Evolutionary conservation across 2,797 vertebrate species (phyloP).

Genomic region (Cynodonichthys magdalenae): DNA sequence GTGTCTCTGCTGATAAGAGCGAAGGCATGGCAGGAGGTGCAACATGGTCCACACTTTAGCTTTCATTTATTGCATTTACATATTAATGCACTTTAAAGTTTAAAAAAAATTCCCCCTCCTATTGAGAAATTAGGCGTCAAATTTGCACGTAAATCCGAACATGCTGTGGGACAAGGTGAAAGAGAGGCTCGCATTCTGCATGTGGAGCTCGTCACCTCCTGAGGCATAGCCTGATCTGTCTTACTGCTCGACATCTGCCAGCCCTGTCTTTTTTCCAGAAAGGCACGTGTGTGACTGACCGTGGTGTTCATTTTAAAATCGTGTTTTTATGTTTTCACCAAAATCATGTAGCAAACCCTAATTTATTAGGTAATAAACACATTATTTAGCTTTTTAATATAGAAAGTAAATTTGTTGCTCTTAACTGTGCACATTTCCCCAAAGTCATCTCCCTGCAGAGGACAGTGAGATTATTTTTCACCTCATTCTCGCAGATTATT

Average conservation of each 20-base stretch:
- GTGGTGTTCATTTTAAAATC: conserved; percentile 5
- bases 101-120: too few relatives aligned
- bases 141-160: conserved; percentile 18
- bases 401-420: background rate
- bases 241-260: conserved; percentile 61
- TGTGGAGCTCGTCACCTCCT: conserved; percentile 38
- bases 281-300: conserved; percentile 28
- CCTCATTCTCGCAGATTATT: conserved; percentile 72
- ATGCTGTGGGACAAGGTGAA: conserved; percentile 4
- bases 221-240: conserved; percentile 48
- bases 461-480: conserved; percentile 76
- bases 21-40: conserved; percentile 19
- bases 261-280: conserved; percentile 36
- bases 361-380: conserved; percentile 8
- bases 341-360: conserved; percentile 12
- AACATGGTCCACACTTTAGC: conserved; percentile 16
- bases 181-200: conserved; percentile 19
- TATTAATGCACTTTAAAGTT: conserved; percentile 10
- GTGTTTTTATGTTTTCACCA: background rate
- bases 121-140: conserved; percentile 11
- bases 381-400: background rate
- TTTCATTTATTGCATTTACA: conserved; percentile 30
- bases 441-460: conserved; percentile 71
- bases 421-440: conserved; percentile 49
- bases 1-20: conserved; percentile 29